Base-by-base conservation (phyloP, 2,113 vertebrate genomes). In the Ptyas mucosa region DNA sequence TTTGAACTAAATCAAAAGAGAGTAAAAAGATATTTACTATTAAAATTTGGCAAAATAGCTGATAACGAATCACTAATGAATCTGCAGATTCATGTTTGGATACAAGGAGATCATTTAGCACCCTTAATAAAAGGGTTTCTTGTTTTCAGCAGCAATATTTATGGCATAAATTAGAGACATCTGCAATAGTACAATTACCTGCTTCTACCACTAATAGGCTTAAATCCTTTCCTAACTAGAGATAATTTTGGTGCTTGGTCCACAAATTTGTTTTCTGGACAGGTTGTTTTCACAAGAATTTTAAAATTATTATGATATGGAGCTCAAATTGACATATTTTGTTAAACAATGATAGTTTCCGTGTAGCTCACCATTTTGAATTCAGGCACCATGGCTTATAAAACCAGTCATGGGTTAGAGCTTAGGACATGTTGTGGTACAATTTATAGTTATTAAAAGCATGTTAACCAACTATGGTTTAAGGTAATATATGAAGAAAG, bases 101-200 rank as follows among this genome's bases (percentile, higher is more conserved):
- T 57, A 87, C 87, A 89, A 94, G 91, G 58, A 87, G 64, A 92
- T 90, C 61, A 94, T 94, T 69, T 94, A 94, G 93, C 49, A 86
- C 89, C 69, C 43, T 91, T 34, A 94, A 94, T 90, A 94, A 93
- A 81, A 85, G 87, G 29, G 89, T 18, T 93, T 51, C 46, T 93
- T 94, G 90, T 94, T 94, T 86, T 64, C 57, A 93, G 43, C 91
- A 88, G 87, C 86, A n/a, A 53, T 23, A n/a, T 39, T 85, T 94
- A 93, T 90, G 91, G 91, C 94, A 88, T 91, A 94, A 96, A 75
- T 51, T 29, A 87, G 85, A 93, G 88, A 95, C 26, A 69, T 94
- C 88, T 96, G 49, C 88, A 92, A 88, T 55, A 93, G 89, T 20
- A 89, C 57, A 95, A 89, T 94, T 92, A 95, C 91, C 91, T 94